Evolutionary conservation across 2,113 vertebrate species (phyloP).

Genomic region (Pampusana beccarii): DNA sequence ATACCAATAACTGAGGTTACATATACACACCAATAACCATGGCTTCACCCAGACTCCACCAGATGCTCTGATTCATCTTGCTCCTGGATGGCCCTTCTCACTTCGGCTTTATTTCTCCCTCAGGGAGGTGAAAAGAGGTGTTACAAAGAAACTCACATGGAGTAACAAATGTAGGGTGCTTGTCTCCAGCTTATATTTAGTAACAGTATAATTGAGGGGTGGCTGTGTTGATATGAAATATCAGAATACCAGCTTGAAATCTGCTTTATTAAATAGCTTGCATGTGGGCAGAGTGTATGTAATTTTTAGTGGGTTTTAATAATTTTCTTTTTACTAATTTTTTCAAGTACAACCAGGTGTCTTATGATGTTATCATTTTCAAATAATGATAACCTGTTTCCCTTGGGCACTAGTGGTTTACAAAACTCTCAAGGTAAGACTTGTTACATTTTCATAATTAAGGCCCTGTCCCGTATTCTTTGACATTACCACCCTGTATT

Average conservation of each 20-base stretch:
- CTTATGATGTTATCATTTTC: not conserved
- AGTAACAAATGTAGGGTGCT: not conserved
- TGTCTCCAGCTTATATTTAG: not conserved
- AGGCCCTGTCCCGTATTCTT: not conserved
- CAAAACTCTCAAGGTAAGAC: not conserved
- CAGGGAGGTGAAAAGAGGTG: not conserved
- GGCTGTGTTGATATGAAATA: not conserved
- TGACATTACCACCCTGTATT: not conserved
- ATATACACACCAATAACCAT: not conserved
- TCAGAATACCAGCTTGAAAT: not conserved
- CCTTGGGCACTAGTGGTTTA: not conserved
- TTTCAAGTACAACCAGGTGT: not conserved
- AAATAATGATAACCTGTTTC: not conserved
- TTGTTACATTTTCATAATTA: not conserved
- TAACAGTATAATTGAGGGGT: not conserved
- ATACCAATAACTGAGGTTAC: not conserved
- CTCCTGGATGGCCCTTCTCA: not conserved
- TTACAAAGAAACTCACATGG: not conserved
- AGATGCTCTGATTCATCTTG: not conserved
- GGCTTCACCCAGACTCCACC: not conserved
- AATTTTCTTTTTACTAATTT: constrained; percentile 9
- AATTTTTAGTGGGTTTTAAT: not conserved
- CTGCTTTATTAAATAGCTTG: not conserved
- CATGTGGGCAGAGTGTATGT: not conserved
- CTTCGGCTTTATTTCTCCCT: not conserved